phyloP scores from a whole-genome alignment of 1,140 invertebrate species.

The Palaemon carinicauda region DNA sequence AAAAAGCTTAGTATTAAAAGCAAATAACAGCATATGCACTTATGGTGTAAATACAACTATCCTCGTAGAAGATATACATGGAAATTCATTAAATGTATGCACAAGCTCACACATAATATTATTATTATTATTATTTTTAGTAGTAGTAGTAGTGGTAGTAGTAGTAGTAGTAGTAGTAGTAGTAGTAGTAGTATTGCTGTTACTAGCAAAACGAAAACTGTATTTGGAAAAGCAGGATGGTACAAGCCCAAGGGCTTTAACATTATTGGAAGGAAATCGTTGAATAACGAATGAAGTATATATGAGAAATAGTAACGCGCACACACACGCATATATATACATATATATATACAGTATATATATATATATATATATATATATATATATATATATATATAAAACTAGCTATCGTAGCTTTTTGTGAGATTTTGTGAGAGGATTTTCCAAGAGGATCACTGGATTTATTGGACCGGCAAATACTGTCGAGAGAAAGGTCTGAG shows the following conservation, averaged over 20 bases:
- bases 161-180: too few species aligned
- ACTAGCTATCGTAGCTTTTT: background rate
- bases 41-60: background rate
- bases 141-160: too few species aligned
- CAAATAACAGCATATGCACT: too few species aligned
- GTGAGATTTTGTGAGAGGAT: too few species aligned
- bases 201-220: too few species aligned
- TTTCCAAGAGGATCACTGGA: background rate
- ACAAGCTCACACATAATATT: background rate
- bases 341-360: slow-evolving; percentile 16
- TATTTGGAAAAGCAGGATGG: too few species aligned
- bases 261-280: too few species aligned
- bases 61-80: background rate
- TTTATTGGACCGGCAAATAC: background rate
- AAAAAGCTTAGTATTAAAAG: background rate
- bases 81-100: background rate
- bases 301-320: too few species aligned
- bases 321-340: slow-evolving; percentile 4
- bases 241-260: too few species aligned
- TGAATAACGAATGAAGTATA: too few species aligned
- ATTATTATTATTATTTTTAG: too few species aligned
- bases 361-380: slow-evolving; percentile 17
- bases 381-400: background rate
- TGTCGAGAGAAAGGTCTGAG: background rate
- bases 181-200: too few species aligned